These are phyloP conservation scores for Leguminivora glycinivorella DNA, from an alignment of 1,140 invertebrate species.

Conservation along the genomic window DNA sequence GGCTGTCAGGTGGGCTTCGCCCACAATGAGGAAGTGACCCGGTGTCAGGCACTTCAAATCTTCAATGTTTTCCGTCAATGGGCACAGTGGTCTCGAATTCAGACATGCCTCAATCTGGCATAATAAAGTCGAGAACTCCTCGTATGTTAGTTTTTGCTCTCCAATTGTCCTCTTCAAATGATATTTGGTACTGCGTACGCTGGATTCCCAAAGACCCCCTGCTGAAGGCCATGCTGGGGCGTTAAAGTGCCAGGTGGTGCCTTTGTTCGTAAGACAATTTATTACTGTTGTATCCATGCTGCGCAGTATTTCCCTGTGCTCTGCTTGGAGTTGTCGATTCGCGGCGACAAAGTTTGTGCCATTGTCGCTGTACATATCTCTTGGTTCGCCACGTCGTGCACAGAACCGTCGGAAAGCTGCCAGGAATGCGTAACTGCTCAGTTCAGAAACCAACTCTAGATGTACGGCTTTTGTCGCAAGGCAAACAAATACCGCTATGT, in stretches of 20 bases:
- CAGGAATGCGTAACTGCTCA: constrained; percentile 51
- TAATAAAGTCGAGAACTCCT: constrained; percentile 48
- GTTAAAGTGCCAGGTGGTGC: constrained; percentile 46
- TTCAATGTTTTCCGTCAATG: constrained; percentile 37
- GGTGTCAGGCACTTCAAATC: constrained; percentile 52
- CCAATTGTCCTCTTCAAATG: constrained; percentile 43
- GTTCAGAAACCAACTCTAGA: constrained; percentile 60
- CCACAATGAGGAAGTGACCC: constrained; percentile 55
- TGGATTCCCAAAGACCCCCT: constrained; percentile 37
- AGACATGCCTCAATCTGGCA: constrained; percentile 46
- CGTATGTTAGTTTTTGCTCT: constrained; percentile 44
- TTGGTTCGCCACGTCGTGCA: constrained; percentile 39
- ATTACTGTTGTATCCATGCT: constrained; percentile 31
- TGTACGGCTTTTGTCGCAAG: constrained; percentile 64
- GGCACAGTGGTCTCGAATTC: constrained; percentile 51
- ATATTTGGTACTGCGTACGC: constrained; percentile 35
- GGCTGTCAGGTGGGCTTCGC: constrained; percentile 34
- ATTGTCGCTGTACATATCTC: constrained; percentile 40
- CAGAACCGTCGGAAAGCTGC: constrained; percentile 48
- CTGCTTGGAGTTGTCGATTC: constrained; percentile 34
- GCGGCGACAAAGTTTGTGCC: constrained; percentile 51
- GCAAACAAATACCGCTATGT: constrained; percentile 67
- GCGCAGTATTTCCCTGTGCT: constrained; percentile 35
- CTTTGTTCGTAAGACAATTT: neutral
- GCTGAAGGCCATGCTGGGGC: constrained; percentile 11